Evolutionary conservation across 2,797 vertebrate genomes (phyloP), one percentile per base, ranked within the genome.

Genomic region (Notolabrus celidotus): DNA sequence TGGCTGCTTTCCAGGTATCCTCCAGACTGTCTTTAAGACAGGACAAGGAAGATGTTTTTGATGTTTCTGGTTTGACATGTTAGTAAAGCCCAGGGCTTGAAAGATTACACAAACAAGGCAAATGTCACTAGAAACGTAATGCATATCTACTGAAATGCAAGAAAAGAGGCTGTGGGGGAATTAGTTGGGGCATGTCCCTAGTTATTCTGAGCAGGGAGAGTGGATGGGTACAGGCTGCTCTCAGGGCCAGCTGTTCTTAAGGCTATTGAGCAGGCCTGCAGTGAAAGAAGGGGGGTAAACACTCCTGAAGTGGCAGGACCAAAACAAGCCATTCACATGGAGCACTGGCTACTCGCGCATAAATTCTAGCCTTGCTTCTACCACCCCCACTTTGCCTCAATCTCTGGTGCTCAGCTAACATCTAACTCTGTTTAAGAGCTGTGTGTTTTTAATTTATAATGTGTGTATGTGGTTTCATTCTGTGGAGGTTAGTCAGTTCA

Each of bases 291-390:
- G 81, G 87, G 83, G 88, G 86, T 89, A 91, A 91, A 90, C 87
- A 91, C 81, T 86, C 77, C 82, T 89, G 87, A 90, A 91, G 91
- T 89, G 87, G 85, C 86, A 84, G 87, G 60, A 89, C 88, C 89
- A 92, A 92, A 93, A 92, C 91, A 91, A 92, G 88, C 86, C 88
- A 89, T 93, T 92, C 87, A 91, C 29, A 86, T 68, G 68, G 68
- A 90, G 86, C 71, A 75, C 87, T 87, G 81, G 82, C 87, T 86
- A 86, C 86, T 90, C 75, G 34, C 70, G 71, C 90, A 92, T 91
- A 89, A 83, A 90, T 89, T 87, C 79, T 51, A 76, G 79, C 77
- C 52, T 50, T 14, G n/a, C 71, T 77, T 83, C 76, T 59, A 73
- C 74, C 78, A 71, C 77, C 84, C 79, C 79, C 77, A 82, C 81